Base-by-base conservation (phyloP, 2,888 invertebrate species). In the Cephus pulcher region DNA sequence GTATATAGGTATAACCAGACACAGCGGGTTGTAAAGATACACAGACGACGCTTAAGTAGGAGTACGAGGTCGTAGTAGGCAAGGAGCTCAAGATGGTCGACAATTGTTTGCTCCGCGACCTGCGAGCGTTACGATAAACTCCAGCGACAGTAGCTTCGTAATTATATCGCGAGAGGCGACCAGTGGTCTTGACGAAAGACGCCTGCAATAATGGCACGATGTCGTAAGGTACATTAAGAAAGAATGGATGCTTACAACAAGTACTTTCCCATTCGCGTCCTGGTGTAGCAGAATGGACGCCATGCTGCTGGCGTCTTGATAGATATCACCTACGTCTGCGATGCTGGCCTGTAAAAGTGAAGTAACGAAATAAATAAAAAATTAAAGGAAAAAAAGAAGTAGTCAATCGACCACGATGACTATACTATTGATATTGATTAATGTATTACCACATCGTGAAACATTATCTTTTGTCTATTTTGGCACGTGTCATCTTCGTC, bases 261-360 rank as follows among this genome's bases (percentile, higher is more conserved):
- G 93, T 85, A 97, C 93, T 90, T 95, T 95, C 82, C 96, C 97
- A 90, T 95, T 96, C 80, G 95, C 94, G 90, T 97, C 97, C 86
- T 95, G 95, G 88, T 97, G 95, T 90, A 98, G 94, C 80, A 98
- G 93, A 87, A 98, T 94, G 6, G 98, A 98, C 12, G 98, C 98
- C 92, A 96, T 95, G 88, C 96, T 97, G 81, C 94, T 93, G 88
- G 96, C 95, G 91, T 98, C 98, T 92, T 98, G 98, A 92, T 96
- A 98, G 73, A 97, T 94, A 82, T 97, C 96, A 30, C 98, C 98
- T 80, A 98, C 93, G 81, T 96, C 95, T 86, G 95, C 95, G 56
- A 15, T 56, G 76, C 93, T 93, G 80, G 93, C 87, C 89, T 93
- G 93, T 69, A 84, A 86, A 69, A 71, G n/a, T 56, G 77, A 75